These are phyloP conservation scores for Troides aeacus DNA, from an alignment of 2,888 invertebrate genomes.

Conservation along the genomic window DNA sequence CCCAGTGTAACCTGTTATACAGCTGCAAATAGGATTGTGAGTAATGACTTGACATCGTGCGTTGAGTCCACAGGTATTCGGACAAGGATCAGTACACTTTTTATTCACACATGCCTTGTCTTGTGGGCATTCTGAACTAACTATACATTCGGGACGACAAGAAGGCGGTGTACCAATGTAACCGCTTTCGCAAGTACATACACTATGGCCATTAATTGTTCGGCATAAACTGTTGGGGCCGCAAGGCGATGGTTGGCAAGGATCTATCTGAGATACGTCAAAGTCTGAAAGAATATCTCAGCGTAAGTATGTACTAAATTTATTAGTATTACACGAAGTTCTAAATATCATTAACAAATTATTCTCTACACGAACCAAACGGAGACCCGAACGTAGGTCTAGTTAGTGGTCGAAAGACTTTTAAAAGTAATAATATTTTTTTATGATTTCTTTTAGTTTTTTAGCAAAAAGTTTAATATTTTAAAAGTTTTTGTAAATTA, in stretches of 20 bases:
- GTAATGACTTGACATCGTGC: conserved; percentile 91
- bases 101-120: conserved; percentile 89
- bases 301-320: background rate
- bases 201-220: conserved; percentile 87
- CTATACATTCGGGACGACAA: conserved; percentile 90
- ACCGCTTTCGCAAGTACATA: conserved; percentile 87
- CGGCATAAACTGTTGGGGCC: conserved; percentile 91
- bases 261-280: conserved; percentile 65
- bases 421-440: background rate
- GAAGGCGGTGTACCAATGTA: conserved; percentile 89
- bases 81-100: conserved; percentile 90
- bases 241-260: conserved; percentile 91
- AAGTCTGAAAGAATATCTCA: conserved; percentile 37
- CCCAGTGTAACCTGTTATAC: conserved; percentile 87
- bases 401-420: background rate
- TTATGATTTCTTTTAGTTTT: too few relatives aligned
- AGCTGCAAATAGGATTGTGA: conserved; percentile 93
- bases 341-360: background rate
- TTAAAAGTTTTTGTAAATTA: background rate
- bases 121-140: conserved; percentile 90
- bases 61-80: conserved; percentile 89
- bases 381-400: background rate
- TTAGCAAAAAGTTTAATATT: background rate
- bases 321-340: background rate
- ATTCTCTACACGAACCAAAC: background rate